These are phyloP conservation scores for Sphenopsis melanotis DNA, from an alignment of 2,797 vertebrate species.

Conservation along the genomic window DNA sequence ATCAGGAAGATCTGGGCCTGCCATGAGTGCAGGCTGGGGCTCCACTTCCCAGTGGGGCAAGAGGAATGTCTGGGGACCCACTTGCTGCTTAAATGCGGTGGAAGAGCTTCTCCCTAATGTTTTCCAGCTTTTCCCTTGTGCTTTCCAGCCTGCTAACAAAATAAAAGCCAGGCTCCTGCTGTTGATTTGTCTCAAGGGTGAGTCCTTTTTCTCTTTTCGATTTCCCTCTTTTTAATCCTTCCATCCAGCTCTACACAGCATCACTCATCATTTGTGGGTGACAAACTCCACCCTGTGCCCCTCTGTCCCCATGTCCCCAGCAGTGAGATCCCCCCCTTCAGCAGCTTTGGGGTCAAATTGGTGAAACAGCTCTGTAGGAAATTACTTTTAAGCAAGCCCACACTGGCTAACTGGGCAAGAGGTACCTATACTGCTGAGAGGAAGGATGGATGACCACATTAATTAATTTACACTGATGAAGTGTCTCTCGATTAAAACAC, in stretches of 20 bases:
- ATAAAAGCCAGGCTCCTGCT: background rate
- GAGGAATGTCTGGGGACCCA: background rate
- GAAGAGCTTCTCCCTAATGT: background rate
- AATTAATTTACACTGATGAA: background rate
- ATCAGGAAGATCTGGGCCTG: background rate
- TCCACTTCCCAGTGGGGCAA: background rate
- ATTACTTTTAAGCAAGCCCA: background rate
- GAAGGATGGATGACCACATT: background rate
- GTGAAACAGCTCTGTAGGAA: background rate
- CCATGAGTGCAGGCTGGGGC: background rate
- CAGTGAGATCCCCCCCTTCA: background rate
- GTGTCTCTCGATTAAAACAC: background rate
- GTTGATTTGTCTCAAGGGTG: background rate
- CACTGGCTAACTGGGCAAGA: background rate
- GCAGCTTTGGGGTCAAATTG: background rate
- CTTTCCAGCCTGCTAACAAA: background rate
- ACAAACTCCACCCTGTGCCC: background rate
- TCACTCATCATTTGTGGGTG: background rate
- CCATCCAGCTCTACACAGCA: background rate
- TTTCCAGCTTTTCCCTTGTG: background rate
- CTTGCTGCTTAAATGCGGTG: background rate
- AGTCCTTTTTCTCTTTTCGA: background rate
- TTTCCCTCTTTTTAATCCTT: background rate
- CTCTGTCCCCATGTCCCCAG: rapidly evolving
- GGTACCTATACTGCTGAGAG: background rate